phyloP scores from a whole-genome alignment of 2,888 invertebrate species.

The Patella caerulea region DNA sequence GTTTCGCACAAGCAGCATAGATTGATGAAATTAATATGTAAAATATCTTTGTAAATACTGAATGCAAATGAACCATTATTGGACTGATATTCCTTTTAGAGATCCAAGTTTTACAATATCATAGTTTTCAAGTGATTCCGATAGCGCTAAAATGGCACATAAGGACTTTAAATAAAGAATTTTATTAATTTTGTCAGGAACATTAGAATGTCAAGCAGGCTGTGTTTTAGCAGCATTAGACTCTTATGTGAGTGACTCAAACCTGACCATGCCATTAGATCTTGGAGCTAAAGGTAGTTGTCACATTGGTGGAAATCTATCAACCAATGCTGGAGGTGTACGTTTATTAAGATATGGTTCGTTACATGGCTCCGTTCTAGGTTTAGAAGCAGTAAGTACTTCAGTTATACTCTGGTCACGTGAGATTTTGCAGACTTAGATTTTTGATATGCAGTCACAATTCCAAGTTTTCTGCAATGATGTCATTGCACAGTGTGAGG shows the following conservation, averaged over 20 bases:
- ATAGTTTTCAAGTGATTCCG: no score
- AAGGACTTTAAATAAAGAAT: no score
- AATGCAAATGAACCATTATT: no score
- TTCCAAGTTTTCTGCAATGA: no score
- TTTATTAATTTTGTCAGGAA: constrained; percentile 53
- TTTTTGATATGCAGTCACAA: no score
- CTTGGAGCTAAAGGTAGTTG: constrained; percentile 96
- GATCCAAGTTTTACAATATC: no score
- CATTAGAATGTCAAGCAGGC: constrained; percentile 85
- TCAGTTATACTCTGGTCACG: not conserved
- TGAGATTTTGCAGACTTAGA: no score
- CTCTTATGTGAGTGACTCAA: constrained; percentile 79
- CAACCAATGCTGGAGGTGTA: constrained; percentile 97
- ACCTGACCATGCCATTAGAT: constrained; percentile 95
- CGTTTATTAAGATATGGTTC: constrained; percentile 95
- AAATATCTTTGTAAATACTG: no score
- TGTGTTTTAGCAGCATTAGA: constrained; percentile 92
- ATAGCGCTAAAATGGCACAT: no score
- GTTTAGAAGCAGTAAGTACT: constrained; percentile 86
- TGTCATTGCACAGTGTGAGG: not conserved
- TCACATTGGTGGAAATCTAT: constrained; percentile 94
- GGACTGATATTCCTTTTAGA: no score
- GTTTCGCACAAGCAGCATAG: no score
- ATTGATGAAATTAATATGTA: no score
- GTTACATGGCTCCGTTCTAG: constrained; percentile 90